A percentile compares a stretch with the other conserved stretches of the same genome.
These are phyloP conservation scores for Eudemis profundana DNA, from an alignment of 2,888 invertebrate genomes.

Conservation along the genomic window DNA sequence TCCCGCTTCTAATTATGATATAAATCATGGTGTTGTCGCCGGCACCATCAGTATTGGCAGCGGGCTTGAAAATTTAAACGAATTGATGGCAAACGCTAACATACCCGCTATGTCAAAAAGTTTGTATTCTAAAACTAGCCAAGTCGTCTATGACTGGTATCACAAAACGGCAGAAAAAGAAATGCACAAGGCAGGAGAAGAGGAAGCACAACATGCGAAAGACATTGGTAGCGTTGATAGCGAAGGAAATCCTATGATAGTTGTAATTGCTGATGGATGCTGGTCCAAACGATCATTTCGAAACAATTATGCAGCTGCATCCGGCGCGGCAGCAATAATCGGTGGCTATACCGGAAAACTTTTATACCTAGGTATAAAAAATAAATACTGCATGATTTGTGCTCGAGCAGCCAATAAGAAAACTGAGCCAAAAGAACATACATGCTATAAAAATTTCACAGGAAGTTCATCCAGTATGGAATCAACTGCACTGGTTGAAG, in stretches of 20 bases:
- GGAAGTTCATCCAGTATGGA: not conserved
- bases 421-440: constrained; percentile 8
- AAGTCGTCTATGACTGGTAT: constrained; percentile 24
- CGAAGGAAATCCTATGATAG: constrained; percentile 3
- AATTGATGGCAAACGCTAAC: constrained; percentile 14
- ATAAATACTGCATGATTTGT: constrained; percentile 9
- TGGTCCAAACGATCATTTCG: constrained; percentile 23
- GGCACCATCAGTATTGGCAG: constrained; percentile 23
- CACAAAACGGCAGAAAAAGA: constrained; percentile 24
- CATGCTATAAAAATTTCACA: constrained; percentile 17
- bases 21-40: constrained; percentile 16
- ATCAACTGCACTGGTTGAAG: too few relatives aligned
- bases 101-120: constrained; percentile 26
- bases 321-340: constrained; percentile 30
- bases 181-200: constrained; percentile 1
- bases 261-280: constrained; percentile 2
- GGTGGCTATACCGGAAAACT: constrained; percentile 24
- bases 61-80: constrained; percentile 24
- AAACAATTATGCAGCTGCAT: constrained; percentile 30
- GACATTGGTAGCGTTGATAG: constrained; percentile 9
- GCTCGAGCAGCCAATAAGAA: constrained; percentile 19
- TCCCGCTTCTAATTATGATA: constrained; percentile 6
- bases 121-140: constrained; percentile 18
- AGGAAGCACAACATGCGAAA: constrained; percentile 21
- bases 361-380: constrained; percentile 25